A percentile compares a stretch with the other conserved stretches of the same genome.
Conservation (phyloP, 2,113 vertebrate genomes). For the Brachyistius frenatus region DNA sequence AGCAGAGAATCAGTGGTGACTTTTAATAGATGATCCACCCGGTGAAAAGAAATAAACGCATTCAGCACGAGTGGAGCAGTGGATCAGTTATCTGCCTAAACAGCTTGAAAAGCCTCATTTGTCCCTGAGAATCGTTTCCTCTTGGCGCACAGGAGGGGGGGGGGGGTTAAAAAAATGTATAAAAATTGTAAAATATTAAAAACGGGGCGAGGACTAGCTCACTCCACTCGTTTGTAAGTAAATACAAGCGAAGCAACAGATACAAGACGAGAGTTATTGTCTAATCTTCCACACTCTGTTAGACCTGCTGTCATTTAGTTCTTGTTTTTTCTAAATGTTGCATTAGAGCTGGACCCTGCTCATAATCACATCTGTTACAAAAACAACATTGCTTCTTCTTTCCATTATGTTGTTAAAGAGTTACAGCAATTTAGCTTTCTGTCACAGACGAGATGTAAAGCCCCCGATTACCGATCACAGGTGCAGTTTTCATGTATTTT, state of each 20-base stretch:
- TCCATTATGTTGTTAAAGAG: background rate
- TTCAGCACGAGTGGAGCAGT: slow-evolving; percentile 34
- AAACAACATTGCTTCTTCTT: background rate
- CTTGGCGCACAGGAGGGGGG: background rate
- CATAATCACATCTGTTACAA: slow-evolving; percentile 18
- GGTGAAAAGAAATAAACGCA: slow-evolving; percentile 40
- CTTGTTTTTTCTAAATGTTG: slow-evolving; percentile 12
- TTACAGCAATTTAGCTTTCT: background rate
- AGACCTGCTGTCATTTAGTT: slow-evolving; percentile 20
- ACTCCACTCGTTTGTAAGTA: background rate
- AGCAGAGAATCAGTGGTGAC: background rate
- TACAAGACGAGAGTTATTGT: slow-evolving; percentile 12
- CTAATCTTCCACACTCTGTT: slow-evolving; percentile 19
- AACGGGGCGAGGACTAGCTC: slow-evolving; percentile 12
- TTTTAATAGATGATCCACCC: slow-evolving; percentile 40
- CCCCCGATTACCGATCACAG: slow-evolving; percentile 4
- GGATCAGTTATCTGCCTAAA: slow-evolving; percentile 50
- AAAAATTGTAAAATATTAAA: background rate
- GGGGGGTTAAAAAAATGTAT: background rate
- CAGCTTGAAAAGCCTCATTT: slow-evolving; percentile 41
- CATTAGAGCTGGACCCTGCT: background rate
- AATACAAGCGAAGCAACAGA: slow-evolving; percentile 32
- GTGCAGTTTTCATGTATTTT: slow-evolving; percentile 5
- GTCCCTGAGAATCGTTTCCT: slow-evolving; percentile 34
- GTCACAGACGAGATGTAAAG: slow-evolving; percentile 4